A percentile compares a stretch with the other conserved stretches of the same genome.
phyloP scores from a whole-genome alignment of 2,888 invertebrate genomes.

The Diadromus collaris region DNA sequence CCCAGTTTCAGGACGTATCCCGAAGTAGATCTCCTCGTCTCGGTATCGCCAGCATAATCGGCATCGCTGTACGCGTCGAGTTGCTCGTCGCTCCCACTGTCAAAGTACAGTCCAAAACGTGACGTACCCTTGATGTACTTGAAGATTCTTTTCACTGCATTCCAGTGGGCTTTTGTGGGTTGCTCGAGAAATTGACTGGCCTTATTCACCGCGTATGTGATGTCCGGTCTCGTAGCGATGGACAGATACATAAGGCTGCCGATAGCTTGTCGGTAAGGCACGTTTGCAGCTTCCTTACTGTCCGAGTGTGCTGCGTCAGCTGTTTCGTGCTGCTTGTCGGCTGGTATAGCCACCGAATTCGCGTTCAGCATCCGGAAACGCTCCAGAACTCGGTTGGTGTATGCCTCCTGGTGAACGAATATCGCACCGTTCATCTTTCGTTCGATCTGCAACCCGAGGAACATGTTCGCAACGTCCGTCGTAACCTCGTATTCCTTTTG shows the following conservation, averaged over 20 bases:
- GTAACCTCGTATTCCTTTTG: slow-evolving; percentile 46
- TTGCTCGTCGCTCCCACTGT: neutral
- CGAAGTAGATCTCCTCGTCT: slow-evolving; percentile 15
- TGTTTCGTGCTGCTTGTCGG: slow-evolving; percentile 30
- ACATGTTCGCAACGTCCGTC: slow-evolving; percentile 29
- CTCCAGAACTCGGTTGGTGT: slow-evolving; percentile 53
- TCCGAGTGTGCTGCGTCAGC: slow-evolving; percentile 50
- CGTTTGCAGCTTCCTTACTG: slow-evolving; percentile 18
- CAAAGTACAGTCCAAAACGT: neutral
- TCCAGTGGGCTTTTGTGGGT: slow-evolving; percentile 33
- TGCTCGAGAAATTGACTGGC: slow-evolving; percentile 30
- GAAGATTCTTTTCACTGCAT: slow-evolving; percentile 12
- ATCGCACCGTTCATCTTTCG: slow-evolving; percentile 35
- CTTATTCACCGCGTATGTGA: slow-evolving; percentile 27
- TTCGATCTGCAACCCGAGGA: slow-evolving; percentile 61
- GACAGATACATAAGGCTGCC: slow-evolving; percentile 42
- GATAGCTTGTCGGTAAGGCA: slow-evolving; percentile 4
- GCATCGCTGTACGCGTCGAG: slow-evolving; percentile 6
- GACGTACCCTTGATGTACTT: slow-evolving; percentile 68
- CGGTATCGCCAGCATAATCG: slow-evolving; percentile 13
- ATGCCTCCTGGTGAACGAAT: slow-evolving; percentile 59
- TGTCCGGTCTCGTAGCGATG: slow-evolving; percentile 28
- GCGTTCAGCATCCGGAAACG: slow-evolving; percentile 52
- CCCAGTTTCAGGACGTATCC: slow-evolving; percentile 20
- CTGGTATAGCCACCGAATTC: slow-evolving; percentile 54